phyloP scores from a whole-genome alignment of 1,140 invertebrate genomes.

The Temnothorax longispinosus region DNA sequence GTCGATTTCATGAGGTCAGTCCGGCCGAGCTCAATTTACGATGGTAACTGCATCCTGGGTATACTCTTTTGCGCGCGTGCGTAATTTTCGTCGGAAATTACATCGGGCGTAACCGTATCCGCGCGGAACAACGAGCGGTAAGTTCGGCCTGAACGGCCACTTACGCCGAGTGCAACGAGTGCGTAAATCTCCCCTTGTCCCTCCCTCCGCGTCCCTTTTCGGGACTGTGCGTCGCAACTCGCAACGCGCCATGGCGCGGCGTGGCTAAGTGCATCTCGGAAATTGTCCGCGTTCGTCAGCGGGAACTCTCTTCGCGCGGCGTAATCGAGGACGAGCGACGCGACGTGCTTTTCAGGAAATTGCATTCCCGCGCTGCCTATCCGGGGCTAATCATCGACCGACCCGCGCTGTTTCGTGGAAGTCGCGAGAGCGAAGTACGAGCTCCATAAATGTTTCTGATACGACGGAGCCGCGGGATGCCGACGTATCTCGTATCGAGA shows the following conservation, averaged over 20 bases:
- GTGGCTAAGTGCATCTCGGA: background rate
- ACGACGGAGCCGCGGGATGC: too few relatives aligned
- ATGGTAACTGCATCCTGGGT: background rate
- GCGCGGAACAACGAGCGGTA: slow-evolving; percentile 8
- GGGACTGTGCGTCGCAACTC: too few relatives aligned
- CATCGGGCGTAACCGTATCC: slow-evolving; percentile 29
- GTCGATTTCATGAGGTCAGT: background rate
- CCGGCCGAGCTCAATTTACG: slow-evolving; percentile 2
- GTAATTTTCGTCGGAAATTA: slow-evolving; percentile 34
- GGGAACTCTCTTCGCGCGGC: background rate
- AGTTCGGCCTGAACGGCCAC: slow-evolving; percentile 17
- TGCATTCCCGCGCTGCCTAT: background rate
- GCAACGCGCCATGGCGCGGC: too few relatives aligned
- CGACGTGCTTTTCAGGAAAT: slow-evolving; percentile 18
- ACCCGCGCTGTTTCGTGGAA: slow-evolving; percentile 19
- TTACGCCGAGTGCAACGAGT: slow-evolving; percentile 12
- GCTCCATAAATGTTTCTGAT: background rate
- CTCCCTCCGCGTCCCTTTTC: background rate
- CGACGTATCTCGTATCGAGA: background rate
- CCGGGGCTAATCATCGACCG: slow-evolving; percentile 20
- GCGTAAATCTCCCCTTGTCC: slow-evolving; percentile 11
- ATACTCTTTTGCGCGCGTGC: background rate
- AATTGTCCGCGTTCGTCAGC: slow-evolving; percentile 23
- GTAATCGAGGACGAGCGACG: background rate
- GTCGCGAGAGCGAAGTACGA: slow-evolving; percentile 10